Percentiles rank a stretch among this genome's conserved stretches.
Conservation (phyloP, 2,113 vertebrate species). For the Ahaetulla prasina region DNA sequence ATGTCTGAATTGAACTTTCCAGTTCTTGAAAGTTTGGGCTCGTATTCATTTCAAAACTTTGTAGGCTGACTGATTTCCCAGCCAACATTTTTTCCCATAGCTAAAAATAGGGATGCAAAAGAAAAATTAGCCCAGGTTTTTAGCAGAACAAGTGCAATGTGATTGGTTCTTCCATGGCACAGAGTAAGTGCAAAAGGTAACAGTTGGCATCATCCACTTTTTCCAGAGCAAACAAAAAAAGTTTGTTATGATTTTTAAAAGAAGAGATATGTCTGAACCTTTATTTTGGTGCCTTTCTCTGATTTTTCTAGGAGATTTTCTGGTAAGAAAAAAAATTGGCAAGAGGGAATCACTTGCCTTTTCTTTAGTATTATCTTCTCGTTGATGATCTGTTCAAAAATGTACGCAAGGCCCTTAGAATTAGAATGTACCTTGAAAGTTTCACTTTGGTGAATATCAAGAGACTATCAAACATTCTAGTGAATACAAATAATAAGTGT, state of each 20-base stretch:
- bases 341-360: background rate
- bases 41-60: background rate
- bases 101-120: background rate
- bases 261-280: background rate
- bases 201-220: background rate
- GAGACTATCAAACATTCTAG: slow-evolving; percentile 24
- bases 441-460: slow-evolving; percentile 14
- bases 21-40: background rate
- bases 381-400: background rate
- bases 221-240: background rate
- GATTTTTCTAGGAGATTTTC: background rate
- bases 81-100: background rate
- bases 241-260: background rate
- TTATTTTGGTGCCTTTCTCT: background rate
- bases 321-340: background rate
- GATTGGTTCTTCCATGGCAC: background rate
- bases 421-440: background rate
- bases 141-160: background rate
- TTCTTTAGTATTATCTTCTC: background rate
- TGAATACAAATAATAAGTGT: slow-evolving; percentile 41
- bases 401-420: background rate
- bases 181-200: background rate
- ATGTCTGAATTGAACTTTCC: slow-evolving; percentile 1
- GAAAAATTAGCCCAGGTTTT: background rate
- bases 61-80: background rate